These are phyloP conservation scores for Xanthostigma xanthostigma DNA, from an alignment of 2,888 invertebrate species.

Conservation along the genomic window DNA sequence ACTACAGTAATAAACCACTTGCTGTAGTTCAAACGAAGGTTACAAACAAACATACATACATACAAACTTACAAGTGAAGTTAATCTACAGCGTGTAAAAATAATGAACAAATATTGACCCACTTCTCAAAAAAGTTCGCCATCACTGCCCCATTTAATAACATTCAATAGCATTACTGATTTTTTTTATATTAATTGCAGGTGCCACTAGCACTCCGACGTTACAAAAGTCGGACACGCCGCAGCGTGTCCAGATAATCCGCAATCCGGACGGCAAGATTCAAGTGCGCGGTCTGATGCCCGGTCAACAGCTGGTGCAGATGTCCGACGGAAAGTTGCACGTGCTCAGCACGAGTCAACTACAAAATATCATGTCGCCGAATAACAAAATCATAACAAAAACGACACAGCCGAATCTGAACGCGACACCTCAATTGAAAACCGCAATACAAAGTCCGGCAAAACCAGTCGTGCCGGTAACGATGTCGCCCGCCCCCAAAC, in stretches of 20 bases:
- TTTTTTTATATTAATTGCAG: too few relatives aligned
- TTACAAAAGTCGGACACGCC: slow-evolving; percentile 23
- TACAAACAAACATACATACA: too few relatives aligned
- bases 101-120: too few relatives aligned
- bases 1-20: too few relatives aligned
- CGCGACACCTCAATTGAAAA: slow-evolving; percentile 9
- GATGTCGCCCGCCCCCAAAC: too few relatives aligned
- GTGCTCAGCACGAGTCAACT: slow-evolving; percentile 53
- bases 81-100: too few relatives aligned
- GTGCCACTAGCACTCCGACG: too few relatives aligned
- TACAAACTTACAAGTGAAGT: too few relatives aligned
- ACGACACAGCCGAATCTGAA: slow-evolving; percentile 14
- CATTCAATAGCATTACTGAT: too few relatives aligned
- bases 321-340: slow-evolving; percentile 87
- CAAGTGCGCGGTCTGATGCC: slow-evolving; percentile 83
- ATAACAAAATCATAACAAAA: slow-evolving; percentile 16
- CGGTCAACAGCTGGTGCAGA: slow-evolving; percentile 83
- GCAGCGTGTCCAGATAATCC: slow-evolving; percentile 81
- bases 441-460: slow-evolving; percentile 9
- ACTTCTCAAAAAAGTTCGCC: too few relatives aligned
- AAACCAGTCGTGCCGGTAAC: slow-evolving; percentile 8
- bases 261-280: slow-evolving; percentile 79
- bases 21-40: too few relatives aligned
- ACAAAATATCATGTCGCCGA: slow-evolving; percentile 19
- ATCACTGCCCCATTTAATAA: too few relatives aligned